phyloP scores from a whole-genome alignment of 2,113 vertebrate species.

The Rattus rattus region DNA sequence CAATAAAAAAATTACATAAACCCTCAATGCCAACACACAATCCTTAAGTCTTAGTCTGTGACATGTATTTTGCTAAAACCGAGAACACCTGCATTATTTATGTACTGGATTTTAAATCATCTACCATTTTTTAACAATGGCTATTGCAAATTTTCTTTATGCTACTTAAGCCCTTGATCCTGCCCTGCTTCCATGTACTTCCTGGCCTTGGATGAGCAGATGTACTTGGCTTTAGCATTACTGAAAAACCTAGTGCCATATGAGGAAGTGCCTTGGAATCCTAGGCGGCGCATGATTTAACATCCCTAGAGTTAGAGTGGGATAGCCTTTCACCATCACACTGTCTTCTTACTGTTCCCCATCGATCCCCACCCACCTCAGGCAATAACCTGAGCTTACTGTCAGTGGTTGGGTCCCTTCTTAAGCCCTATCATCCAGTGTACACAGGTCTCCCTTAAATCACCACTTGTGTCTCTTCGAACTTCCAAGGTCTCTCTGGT shows the following conservation, averaged over 20 bases:
- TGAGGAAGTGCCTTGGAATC: not conserved
- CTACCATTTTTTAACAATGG: not conserved
- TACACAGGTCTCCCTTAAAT: not conserved
- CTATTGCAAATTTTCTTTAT: constrained; percentile 42
- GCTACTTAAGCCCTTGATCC: constrained; percentile 19
- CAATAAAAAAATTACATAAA: not conserved
- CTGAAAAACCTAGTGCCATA: not conserved
- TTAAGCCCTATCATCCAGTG: not conserved
- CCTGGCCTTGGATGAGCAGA: constrained; percentile 20
- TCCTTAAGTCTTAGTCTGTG: not conserved
- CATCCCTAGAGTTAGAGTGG: not conserved
- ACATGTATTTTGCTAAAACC: not conserved
- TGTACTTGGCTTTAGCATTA: not conserved
- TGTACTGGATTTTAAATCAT: not conserved
- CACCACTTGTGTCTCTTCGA: not conserved
- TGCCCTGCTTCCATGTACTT: not conserved
- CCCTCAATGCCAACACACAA: not conserved
- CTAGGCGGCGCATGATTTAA: not conserved
- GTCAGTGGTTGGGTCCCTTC: not conserved
- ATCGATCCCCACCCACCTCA: not conserved
- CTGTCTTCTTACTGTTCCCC: not conserved
- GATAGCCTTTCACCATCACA: rapidly evolving
- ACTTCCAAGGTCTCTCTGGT: not conserved
- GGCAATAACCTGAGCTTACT: not conserved
- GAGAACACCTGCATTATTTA: constrained; percentile 17